phyloP scores from a whole-genome alignment of 37 sponge, comb jelly and placozoan genomes.

The Crambe crambe region DNA sequence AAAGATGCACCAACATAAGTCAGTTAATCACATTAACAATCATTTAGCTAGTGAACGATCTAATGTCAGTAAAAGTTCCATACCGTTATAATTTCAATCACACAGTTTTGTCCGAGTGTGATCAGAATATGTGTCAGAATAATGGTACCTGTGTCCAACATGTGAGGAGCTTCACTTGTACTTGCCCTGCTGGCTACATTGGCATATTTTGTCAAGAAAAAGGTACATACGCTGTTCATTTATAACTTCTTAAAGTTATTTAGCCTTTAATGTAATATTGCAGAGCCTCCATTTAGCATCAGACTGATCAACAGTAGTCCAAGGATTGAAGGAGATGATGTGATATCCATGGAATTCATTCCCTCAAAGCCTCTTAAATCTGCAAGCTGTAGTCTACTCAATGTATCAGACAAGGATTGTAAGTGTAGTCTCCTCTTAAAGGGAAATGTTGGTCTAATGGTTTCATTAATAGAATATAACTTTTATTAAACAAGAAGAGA shows the following conservation, averaged over 20 bases:
- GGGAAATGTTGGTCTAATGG: no score
- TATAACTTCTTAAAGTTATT: neutral
- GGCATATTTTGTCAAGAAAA: constrained; percentile 47
- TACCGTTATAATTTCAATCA: neutral
- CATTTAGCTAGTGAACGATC: no score
- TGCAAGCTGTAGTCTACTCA: neutral
- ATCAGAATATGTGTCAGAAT: constrained; percentile 47
- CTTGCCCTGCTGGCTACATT: constrained; percentile 27
- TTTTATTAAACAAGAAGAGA: neutral
- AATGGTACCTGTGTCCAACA: constrained; percentile 44
- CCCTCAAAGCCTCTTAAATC: neutral
- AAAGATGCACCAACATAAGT: constrained; percentile 33
- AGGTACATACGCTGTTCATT: no score
- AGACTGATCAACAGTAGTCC: neutral
- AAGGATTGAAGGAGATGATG: neutral
- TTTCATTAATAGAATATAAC: no score
- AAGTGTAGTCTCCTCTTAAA: no score
- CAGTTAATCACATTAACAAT: neutral
- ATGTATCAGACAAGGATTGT: neutral
- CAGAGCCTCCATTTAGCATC: neutral
- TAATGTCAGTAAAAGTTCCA: no score
- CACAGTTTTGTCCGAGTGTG: constrained; percentile 37
- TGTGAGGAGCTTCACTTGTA: constrained; percentile 15
- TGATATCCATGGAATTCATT: neutral
- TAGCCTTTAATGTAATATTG: neutral